Evolutionary conservation across 2,113 vertebrate genomes (phyloP), one percentile per base, ranked within the genome.

Genomic region (Urocitellus parryii): DNA sequence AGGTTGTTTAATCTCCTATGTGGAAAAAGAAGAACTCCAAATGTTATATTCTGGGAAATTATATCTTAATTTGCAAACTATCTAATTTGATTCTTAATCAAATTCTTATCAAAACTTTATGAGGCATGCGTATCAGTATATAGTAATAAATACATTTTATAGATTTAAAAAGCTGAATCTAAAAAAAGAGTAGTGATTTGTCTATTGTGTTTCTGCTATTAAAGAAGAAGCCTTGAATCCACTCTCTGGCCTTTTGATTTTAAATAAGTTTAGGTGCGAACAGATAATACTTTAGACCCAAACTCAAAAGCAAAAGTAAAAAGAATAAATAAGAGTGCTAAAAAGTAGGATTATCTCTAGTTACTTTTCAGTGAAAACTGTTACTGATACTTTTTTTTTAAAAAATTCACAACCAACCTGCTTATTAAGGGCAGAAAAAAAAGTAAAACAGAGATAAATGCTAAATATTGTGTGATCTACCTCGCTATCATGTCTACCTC

Each of bases 401-500:
- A n/a, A 48, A 90, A 68, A n/a, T 42, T 58, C 20, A 58, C n/a
- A 78, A 87, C n/a, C 77, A 72, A 67, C 93, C 85, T 72, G 27
- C 81, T 96, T 92, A 92, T 93, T 95, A 80, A 90, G 45, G 25
- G 67, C 5, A 29, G 61, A 80, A 77, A 93, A 53, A 77, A 93
- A 45, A 45, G n/a, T 45, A 18, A 20, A 77, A 39, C 68, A 93
- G 73, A 93, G 70, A 67, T 73, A n/a, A 93, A 79, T 94, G 73
- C 8, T 80, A 95, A 91, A 37, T 84, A 34, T 68, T 76, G 27
- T 20, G 4, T 94, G 56, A 78, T 45, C 65, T 29, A 34, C 42
- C 68, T 77, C 63, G 39, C 65, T 79, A 67, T 74, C n/a, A 32
- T 4, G 25, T 56, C 83, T 67, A 32, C 67, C 58, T 91, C 48